Conservation (phyloP, 2,113 vertebrate species). For the Melanerpes formicivorus region DNA sequence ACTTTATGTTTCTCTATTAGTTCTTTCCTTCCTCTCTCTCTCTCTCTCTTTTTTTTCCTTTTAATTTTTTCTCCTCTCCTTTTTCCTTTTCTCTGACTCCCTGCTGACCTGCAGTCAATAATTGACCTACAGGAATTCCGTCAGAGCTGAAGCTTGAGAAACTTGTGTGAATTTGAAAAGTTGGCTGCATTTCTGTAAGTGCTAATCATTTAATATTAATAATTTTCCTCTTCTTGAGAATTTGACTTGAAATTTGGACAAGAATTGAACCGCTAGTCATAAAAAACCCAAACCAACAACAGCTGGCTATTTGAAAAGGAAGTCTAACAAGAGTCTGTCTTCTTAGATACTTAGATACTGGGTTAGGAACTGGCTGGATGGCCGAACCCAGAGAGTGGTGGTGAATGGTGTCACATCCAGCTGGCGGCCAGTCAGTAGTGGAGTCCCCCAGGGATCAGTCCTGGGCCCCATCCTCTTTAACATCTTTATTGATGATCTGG, state of each 20-base stretch:
- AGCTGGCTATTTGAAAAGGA: neutral
- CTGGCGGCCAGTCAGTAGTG: no score
- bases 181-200: neutral
- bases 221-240: neutral
- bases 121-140: neutral
- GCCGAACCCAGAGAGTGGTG: no score
- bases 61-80: fast-evolving
- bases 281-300: neutral
- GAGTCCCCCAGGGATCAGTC: no score
- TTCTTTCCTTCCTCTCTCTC: neutral
- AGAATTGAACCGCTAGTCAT: neutral
- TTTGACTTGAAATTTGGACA: neutral
- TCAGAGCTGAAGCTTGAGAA: neutral
- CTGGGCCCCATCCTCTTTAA: no score
- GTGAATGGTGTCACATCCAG: no score
- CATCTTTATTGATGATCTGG: no score
- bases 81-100: neutral
- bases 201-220: neutral
- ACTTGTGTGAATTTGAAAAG: constrained; percentile 18
- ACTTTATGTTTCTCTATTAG: neutral
- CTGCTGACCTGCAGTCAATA: fast-evolving
- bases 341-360: neutral
- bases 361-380: no score
- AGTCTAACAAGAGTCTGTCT: neutral
- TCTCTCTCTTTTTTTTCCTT: neutral